Conservation (phyloP, 1,140 invertebrate genomes). For the Drosophila albomicans region DNA sequence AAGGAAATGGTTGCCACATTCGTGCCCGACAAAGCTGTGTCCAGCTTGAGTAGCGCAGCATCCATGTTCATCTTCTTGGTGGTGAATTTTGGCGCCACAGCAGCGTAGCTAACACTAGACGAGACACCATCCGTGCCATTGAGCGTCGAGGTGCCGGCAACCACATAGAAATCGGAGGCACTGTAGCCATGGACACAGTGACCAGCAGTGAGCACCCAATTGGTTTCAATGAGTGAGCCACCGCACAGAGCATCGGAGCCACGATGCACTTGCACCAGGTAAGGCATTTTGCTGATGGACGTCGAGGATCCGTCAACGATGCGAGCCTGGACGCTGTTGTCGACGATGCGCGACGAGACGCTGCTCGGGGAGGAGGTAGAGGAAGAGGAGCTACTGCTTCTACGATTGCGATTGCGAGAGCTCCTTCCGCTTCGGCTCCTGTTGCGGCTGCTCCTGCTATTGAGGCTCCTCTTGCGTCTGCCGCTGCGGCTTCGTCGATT, state of each 20-base stretch:
- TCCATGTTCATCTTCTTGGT: conserved; percentile 51
- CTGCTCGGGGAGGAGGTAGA: neutral
- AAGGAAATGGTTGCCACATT: conserved; percentile 57
- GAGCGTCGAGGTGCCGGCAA: conserved; percentile 45
- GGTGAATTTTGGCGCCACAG: conserved; percentile 36
- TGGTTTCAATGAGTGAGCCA: conserved; percentile 22
- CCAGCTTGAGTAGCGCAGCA: conserved; percentile 50
- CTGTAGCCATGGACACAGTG: conserved; percentile 44
- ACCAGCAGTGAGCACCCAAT: conserved; percentile 57
- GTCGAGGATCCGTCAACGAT: conserved; percentile 33
- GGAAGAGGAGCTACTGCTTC: neutral
- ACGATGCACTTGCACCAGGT: conserved; percentile 58
- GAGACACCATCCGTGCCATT: conserved; percentile 45
- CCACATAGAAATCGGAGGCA: conserved; percentile 18
- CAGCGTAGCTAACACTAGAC: conserved; percentile 6
- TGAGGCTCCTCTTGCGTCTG: no score
- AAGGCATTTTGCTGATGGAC: conserved; percentile 16
- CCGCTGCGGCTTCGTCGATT: neutral
- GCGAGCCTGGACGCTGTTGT: conserved; percentile 9
- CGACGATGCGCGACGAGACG: conserved; percentile 3
- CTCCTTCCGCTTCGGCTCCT: neutral
- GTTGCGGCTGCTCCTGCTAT: neutral
- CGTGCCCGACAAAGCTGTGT: conserved; percentile 38
- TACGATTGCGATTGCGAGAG: neutral
- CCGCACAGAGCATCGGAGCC: conserved; percentile 37